phyloP scores from a whole-genome alignment of 2,888 invertebrate genomes.

The Troides helena region DNA sequence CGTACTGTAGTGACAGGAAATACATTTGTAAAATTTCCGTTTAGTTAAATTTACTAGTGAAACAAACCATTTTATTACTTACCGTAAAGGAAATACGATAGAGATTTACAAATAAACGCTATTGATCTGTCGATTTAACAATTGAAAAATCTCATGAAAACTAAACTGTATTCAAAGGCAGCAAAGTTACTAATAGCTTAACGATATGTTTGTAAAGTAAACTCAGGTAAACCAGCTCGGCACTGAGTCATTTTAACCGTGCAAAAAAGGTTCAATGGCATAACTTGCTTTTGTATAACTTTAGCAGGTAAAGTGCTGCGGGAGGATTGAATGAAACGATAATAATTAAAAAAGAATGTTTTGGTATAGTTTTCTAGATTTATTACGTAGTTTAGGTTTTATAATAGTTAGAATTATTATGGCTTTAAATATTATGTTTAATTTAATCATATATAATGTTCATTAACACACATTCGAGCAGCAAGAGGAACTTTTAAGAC shows the following conservation, averaged over 20 bases:
- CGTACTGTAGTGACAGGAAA: not conserved
- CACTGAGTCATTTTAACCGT: slow-evolving; percentile 4
- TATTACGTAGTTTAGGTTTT: too few species aligned
- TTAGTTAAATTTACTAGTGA: not conserved
- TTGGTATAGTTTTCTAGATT: too few species aligned
- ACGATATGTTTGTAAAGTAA: not conserved
- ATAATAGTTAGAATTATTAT: too few species aligned
- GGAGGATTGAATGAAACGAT: too few species aligned
- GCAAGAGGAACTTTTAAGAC: too few species aligned
- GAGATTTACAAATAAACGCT: not conserved
- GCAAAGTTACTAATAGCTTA: not conserved
- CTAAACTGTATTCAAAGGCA: not conserved
- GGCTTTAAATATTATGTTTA: too few species aligned
- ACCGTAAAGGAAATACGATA: not conserved
- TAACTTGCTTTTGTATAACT: slow-evolving; percentile 1
- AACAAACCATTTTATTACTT: slow-evolving; percentile 7
- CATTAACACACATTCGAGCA: too few species aligned
- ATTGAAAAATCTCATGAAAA: not conserved
- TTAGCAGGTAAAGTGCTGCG: not conserved
- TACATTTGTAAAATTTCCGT: slow-evolving; percentile 6
- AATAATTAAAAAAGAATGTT: too few species aligned
- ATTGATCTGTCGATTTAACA: not conserved
- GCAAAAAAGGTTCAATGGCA: slow-evolving; percentile 20
- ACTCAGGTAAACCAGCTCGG: slow-evolving; percentile 7
- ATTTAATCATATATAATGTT: too few species aligned